phyloP scores from a whole-genome alignment of 2,888 invertebrate species.

The Meganola albula region DNA sequence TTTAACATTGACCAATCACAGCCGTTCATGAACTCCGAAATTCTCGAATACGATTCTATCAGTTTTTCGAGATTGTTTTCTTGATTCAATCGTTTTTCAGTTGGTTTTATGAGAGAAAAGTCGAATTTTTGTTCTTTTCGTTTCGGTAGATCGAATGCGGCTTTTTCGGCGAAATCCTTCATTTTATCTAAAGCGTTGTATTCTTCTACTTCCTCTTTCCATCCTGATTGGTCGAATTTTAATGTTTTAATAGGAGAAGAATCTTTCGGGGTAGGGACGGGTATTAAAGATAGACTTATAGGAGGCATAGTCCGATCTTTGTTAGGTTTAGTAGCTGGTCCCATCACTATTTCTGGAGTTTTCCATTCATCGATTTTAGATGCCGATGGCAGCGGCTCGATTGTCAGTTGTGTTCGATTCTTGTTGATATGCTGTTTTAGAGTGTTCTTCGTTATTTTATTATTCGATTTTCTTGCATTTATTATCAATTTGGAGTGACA shows the following conservation, averaged over 20 bases:
- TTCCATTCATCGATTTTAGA: constrained; percentile 57
- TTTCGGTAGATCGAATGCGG: constrained; percentile 66
- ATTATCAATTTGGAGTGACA: constrained; percentile 76
- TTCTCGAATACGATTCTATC: constrained; percentile 67
- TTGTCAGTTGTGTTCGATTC: constrained; percentile 69
- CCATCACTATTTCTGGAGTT: constrained; percentile 56
- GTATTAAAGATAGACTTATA: constrained; percentile 67
- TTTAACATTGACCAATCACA: constrained; percentile 66
- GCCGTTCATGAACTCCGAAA: constrained; percentile 69
- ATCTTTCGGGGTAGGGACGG: constrained; percentile 59
- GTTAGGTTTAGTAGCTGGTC: constrained; percentile 45
- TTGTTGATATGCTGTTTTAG: constrained; percentile 74
- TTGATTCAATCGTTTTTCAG: constrained; percentile 45
- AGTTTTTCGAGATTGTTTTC: constrained; percentile 62
- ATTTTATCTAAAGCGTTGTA: constrained; percentile 73
- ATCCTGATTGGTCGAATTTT: constrained; percentile 49
- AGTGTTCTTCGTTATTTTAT: constrained; percentile 43
- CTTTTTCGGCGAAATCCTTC: constrained; percentile 72
- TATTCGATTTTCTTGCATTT: constrained; percentile 36
- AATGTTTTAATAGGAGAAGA: constrained; percentile 51
- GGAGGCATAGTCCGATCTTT: constrained; percentile 67
- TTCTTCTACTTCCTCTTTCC: constrained; percentile 58
- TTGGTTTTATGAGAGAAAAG: constrained; percentile 30
- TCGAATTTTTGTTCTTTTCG: constrained; percentile 40
- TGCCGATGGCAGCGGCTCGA: constrained; percentile 59